These are phyloP conservation scores for Zoanthus sansibaricus DNA, from an alignment of 92 coral and sea anemone species.

Conservation along the genomic window DNA sequence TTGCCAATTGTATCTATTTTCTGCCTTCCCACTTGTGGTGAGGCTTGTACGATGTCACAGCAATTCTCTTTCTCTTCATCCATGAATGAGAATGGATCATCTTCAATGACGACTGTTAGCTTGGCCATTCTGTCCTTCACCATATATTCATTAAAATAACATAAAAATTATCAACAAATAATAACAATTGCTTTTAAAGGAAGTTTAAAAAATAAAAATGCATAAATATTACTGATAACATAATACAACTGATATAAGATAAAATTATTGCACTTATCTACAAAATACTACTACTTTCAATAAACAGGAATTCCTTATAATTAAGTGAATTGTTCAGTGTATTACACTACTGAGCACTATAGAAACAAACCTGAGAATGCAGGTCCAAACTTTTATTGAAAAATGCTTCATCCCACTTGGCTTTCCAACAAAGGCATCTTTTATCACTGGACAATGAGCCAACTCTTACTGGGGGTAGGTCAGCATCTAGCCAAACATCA, in stretches of 20 bases:
- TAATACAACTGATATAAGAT: too few species aligned
- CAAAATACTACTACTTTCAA: too few species aligned
- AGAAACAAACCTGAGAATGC: conserved; percentile 70
- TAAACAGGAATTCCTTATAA: too few species aligned
- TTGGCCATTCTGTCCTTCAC: conserved; percentile 89
- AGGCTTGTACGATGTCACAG: conserved; percentile 32
- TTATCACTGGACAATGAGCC: conserved; percentile 70
- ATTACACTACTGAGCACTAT: background rate
- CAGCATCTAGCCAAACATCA: conserved; percentile 79
- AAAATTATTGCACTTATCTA: too few species aligned
- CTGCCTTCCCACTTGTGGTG: conserved; percentile 15
- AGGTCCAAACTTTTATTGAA: conserved; percentile 66
- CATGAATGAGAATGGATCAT: conserved; percentile 30
- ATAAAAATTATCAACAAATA: background rate
- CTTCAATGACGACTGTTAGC: conserved; percentile 56
- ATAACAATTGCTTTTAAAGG: too few species aligned
- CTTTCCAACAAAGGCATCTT: conserved; percentile 79
- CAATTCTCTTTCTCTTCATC: conserved; percentile 66
- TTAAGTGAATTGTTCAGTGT: too few species aligned
- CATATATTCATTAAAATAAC: background rate
- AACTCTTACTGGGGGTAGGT: conserved; percentile 72
- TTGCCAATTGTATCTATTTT: background rate
- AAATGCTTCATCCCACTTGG: conserved; percentile 77
- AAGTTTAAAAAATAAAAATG: too few species aligned
- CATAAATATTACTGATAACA: too few species aligned